Evolutionary conservation across 2,797 vertebrate genomes (phyloP).

Genomic region (Halcyon badia): DNA sequence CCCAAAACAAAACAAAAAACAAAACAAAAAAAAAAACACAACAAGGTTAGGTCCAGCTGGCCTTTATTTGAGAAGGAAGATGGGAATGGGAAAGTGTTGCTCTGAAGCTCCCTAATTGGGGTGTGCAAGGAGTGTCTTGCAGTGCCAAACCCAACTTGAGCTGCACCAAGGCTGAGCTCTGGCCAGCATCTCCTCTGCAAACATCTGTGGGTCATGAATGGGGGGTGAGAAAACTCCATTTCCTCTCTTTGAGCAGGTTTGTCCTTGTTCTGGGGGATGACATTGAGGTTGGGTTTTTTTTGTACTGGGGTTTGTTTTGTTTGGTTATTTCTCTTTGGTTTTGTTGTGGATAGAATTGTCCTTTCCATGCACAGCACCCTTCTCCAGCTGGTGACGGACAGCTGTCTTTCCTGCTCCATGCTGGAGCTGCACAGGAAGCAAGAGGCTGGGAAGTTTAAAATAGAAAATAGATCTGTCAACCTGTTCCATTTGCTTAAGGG

Average conservation of each 20-base stretch:
- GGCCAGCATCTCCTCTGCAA: not conserved
- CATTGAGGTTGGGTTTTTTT: not conserved
- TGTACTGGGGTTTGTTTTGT: not conserved
- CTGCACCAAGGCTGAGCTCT: not conserved
- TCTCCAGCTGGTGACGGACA: not conserved
- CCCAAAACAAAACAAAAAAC: too few species aligned
- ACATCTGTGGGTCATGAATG: not conserved
- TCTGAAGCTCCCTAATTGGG: not conserved
- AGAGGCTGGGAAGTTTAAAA: not conserved
- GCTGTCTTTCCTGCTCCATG: not conserved
- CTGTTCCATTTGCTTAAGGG: constrained; percentile 17
- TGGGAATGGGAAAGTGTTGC: too few species aligned
- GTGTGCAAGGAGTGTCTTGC: not conserved
- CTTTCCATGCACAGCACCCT: not conserved
- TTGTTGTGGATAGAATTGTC: not conserved
- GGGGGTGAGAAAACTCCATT: not conserved
- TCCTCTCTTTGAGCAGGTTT: not conserved
- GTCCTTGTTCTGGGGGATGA: not conserved
- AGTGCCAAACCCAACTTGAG: not conserved
- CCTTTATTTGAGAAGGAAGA: not conserved
- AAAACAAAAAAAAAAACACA: too few species aligned
- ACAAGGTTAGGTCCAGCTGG: not conserved
- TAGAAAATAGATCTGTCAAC: not conserved
- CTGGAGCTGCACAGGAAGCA: not conserved
- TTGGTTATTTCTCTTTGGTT: not conserved